phyloP scores from a whole-genome alignment of 2,888 invertebrate species.

The Gasteruption jaculator region DNA sequence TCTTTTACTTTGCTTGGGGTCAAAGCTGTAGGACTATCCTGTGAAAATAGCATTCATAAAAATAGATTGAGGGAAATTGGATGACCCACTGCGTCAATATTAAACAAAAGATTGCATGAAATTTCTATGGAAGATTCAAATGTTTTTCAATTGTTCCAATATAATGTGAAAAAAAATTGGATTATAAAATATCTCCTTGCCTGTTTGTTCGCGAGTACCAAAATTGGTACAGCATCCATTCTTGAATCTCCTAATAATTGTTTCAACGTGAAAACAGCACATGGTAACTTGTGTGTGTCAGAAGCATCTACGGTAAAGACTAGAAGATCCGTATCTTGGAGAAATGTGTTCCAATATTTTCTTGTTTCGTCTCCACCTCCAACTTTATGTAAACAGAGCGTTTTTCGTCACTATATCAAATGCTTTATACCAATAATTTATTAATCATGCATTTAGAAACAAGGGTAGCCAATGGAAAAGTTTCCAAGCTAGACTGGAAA shows the following conservation, averaged over 20 bases:
- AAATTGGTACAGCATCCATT: constrained; percentile 45
- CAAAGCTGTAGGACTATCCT: constrained; percentile 44
- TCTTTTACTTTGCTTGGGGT: constrained; percentile 43
- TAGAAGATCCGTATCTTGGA: constrained; percentile 50
- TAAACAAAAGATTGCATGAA: background rate
- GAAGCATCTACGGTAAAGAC: constrained; percentile 50
- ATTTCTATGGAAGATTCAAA: background rate
- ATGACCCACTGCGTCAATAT: too few relatives aligned
- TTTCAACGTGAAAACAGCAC: constrained; percentile 44
- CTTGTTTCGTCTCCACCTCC: constrained; percentile 44
- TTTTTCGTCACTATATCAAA: constrained; percentile 5
- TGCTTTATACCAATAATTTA: constrained; percentile 1
- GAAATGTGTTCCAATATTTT: constrained; percentile 47
- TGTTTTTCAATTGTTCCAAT: constrained; percentile 1
- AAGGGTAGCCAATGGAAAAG: too few relatives aligned
- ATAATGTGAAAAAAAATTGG: background rate
- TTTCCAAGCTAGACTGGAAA: too few relatives aligned
- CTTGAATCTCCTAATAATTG: constrained; percentile 47
- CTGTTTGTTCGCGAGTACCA: constrained; percentile 50
- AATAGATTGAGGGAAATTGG: too few relatives aligned
- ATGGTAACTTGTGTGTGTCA: constrained; percentile 39
- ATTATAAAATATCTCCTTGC: constrained; percentile 23
- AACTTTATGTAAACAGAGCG: constrained; percentile 33
- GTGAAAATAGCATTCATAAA: constrained; percentile 18
- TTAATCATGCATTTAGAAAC: too few relatives aligned